Base-by-base conservation (phyloP, 2,888 invertebrate genomes). In the Tuberolachnus salignus region DNA sequence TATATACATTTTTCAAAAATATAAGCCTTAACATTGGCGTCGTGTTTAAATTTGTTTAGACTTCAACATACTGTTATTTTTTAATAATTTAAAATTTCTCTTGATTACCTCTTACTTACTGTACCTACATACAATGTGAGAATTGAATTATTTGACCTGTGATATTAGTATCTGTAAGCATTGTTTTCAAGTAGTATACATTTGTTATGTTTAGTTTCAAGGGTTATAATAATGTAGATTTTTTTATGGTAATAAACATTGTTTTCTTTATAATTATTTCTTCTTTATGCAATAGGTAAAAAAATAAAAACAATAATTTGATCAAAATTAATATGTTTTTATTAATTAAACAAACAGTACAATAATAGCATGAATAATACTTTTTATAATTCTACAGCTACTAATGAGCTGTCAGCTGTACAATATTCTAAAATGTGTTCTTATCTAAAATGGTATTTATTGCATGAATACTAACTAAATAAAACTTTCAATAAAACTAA, bases 401-500 rank as follows among this genome's bases (percentile, higher is more conserved):
- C 6, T 34, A 34, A 34, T 34, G 34, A 34, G 34, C 34, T 34
- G 34, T 34, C 3, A 34, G 34, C 34, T 34, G 34, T 34, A 34
- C 34, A 34, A 34, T 34, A 34, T 34, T 34, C 34, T 34, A 34
- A 34, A 34, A 34, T 34, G 34, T 34, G 34, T 34, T 4, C 34
- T 34, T 34, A 34, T 34, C 6, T 34, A 34, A 14, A 34, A 59
- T 59, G 14, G 14, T 13, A 59, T 59, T 59, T 59, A 34, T 59
- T 34, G 26, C 9, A n/a, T 34, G 34, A n/a, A 1, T 34, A 59
- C 34, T 59, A 16, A 59, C 34, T 26, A 34, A 1, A 16, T 16
- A 21, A 16, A 23, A 44, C n/a, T n/a, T n/a, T n/a, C 23, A 71
- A 71, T 16, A 70, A 16, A 49, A 61, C n/a, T 26, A 59, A 19